phyloP scores from a whole-genome alignment of 2,797 vertebrate genomes.

The Cyprinella venusta region DNA sequence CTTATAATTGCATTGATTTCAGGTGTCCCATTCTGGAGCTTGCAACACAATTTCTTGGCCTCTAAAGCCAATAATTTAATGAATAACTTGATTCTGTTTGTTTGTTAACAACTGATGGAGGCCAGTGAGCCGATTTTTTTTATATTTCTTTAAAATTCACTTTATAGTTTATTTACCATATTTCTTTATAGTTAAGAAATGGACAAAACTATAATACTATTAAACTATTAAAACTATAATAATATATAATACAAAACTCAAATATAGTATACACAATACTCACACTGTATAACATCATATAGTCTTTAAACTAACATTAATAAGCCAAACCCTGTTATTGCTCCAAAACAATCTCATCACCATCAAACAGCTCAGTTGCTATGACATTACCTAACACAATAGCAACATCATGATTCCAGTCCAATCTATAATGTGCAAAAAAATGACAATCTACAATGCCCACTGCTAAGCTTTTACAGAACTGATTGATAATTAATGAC shows the following conservation, averaged over 20 bases:
- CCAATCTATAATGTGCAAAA: constrained; percentile 34
- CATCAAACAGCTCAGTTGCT: constrained; percentile 39
- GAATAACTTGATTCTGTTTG: too few species aligned
- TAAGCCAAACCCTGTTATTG: neutral
- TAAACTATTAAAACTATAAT: neutral
- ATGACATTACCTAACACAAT: constrained; percentile 24
- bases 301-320: neutral
- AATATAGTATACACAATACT: neutral
- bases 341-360: constrained; percentile 3
- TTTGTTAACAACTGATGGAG: too few species aligned
- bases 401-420: constrained; percentile 25
- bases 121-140: too few species aligned
- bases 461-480: constrained; percentile 44
- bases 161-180: too few species aligned
- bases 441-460: constrained; percentile 15
- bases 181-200: too few species aligned
- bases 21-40: too few species aligned
- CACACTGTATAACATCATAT: too few species aligned
- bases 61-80: too few species aligned
- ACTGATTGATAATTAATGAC: constrained; percentile 24
- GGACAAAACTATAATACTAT: too few species aligned
- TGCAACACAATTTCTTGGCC: too few species aligned
- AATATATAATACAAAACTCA: neutral
- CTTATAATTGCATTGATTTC: too few species aligned
- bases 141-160: too few species aligned